Conservation (phyloP, 2,113 vertebrate species). For the Xiphias gladius region DNA sequence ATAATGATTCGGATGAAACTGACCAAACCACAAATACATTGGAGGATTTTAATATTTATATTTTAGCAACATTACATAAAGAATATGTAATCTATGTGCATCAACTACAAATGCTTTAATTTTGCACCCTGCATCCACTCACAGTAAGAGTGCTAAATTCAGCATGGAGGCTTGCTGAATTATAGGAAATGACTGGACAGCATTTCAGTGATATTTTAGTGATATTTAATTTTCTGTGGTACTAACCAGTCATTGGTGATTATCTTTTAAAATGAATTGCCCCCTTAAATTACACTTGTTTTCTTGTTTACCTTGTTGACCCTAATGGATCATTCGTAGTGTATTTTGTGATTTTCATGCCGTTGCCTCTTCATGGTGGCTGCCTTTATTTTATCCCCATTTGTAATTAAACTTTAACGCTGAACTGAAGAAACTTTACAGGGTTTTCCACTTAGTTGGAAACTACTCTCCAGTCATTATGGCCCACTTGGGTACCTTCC, state of each 20-base stretch:
- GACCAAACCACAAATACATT: neutral
- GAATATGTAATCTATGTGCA: neutral
- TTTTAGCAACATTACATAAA: neutral
- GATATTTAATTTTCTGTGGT: constrained; percentile 19
- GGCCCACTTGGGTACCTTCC: constrained; percentile 39
- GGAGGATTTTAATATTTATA: neutral
- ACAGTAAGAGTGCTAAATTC: neutral
- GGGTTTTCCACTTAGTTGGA: constrained; percentile 44
- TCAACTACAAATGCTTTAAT: neutral
- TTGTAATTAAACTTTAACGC: constrained; percentile 62
- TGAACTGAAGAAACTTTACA: constrained; percentile 42
- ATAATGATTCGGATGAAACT: neutral
- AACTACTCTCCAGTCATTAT: constrained; percentile 51
- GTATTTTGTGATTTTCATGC: constrained; percentile 28
- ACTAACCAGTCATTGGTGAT: constrained; percentile 7
- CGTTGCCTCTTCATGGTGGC: constrained; percentile 35
- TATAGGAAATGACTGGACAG: neutral
- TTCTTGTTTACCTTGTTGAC: constrained; percentile 39
- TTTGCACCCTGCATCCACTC: neutral
- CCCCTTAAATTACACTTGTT: constrained; percentile 44
- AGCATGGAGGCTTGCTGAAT: neutral
- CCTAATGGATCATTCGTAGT: constrained; percentile 26
- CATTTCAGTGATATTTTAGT: constrained; percentile 15
- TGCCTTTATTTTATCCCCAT: constrained; percentile 56
- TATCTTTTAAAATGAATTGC: constrained; percentile 36